Evolutionary conservation across 2,888 invertebrate genomes (phyloP), one percentile per base, ranked within the genome.

Genomic region (Halictus ligatus): DNA sequence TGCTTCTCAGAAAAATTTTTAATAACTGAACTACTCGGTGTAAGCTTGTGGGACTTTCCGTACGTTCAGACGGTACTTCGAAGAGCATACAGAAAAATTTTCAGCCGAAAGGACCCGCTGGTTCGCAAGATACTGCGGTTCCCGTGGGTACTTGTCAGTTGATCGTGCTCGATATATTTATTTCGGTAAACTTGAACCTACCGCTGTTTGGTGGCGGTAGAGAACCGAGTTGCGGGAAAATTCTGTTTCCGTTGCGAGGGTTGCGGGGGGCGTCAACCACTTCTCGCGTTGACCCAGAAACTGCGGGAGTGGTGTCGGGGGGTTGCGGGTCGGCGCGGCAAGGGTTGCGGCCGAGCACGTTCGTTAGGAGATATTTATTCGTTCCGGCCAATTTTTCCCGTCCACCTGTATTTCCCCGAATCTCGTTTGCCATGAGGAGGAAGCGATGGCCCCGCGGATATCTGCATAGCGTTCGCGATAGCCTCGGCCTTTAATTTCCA

Each of bases 331-430:
- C 21, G 71, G 5, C 40, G n/a, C n/a, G 40, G 71, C 40, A 43
- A 43, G 13, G 40, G 71, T 43, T 21, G 54, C 21, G 73, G n/a
- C 71, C 29, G 60, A 58, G 50, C 85, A 67, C 75, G 85, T 86
- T 86, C 85, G 86, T 86, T 82, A 82, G 73, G 71, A 82, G 86
- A 86, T 86, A 86, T 87, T 87, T 87, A 87, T 87, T 86, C 76
- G 87, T 87, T 87, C 85, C 87, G 87, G 87, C 72, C 78, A 87
- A 87, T 87, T 87, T 87, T 87, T 87, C 86, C 83, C 48, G 54
- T 40, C 78, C 35, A 72, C 21, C 75, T 81, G 64, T 78, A 75
- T 81, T 81, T 81, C 74, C 81, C 75, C 43, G 78, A 71, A 75
- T 64, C 84, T 78, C 78, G 50, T 75, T 81, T 77, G 74, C 64